phyloP scores from a whole-genome alignment of 2,797 vertebrate species.

The Cercopithecus neglectus region DNA sequence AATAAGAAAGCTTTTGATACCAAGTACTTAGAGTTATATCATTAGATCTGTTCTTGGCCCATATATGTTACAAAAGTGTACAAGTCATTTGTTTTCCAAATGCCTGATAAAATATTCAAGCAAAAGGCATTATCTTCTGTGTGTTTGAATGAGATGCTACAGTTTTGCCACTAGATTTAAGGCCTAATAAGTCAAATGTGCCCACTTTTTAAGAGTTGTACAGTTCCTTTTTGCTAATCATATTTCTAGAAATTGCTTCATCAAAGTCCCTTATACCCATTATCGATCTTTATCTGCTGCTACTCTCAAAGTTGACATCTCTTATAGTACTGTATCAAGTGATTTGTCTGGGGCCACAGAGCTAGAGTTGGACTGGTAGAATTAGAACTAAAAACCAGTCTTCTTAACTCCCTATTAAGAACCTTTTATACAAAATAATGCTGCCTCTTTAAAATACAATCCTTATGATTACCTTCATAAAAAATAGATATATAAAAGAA shows the following conservation, averaged over 20 bases:
- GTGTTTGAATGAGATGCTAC: neutral
- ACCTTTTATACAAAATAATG: neutral
- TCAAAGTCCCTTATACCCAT: neutral
- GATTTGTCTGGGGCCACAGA: neutral
- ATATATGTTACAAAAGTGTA: neutral
- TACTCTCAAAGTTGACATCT: neutral
- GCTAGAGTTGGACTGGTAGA: neutral
- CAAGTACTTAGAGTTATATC: neutral
- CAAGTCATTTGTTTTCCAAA: neutral
- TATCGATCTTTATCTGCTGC: neutral
- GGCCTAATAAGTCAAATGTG: neutral
- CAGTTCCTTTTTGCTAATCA: conserved; percentile 10
- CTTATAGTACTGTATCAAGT: neutral
- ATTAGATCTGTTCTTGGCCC: neutral
- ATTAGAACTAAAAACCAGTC: neutral
- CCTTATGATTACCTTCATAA: neutral
- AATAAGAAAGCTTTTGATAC: neutral
- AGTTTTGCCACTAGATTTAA: conserved; percentile 21
- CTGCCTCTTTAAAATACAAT: neutral
- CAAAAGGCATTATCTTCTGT: neutral
- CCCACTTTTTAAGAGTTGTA: neutral
- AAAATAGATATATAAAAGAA: neutral
- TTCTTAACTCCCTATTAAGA: neutral
- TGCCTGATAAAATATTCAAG: neutral
- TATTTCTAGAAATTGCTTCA: conserved; percentile 20